Percentiles rank a stretch among this genome's conserved stretches.
Evolutionary conservation across 2,113 vertebrate species (phyloP).

Genomic region (Psittacus erithacus): DNA sequence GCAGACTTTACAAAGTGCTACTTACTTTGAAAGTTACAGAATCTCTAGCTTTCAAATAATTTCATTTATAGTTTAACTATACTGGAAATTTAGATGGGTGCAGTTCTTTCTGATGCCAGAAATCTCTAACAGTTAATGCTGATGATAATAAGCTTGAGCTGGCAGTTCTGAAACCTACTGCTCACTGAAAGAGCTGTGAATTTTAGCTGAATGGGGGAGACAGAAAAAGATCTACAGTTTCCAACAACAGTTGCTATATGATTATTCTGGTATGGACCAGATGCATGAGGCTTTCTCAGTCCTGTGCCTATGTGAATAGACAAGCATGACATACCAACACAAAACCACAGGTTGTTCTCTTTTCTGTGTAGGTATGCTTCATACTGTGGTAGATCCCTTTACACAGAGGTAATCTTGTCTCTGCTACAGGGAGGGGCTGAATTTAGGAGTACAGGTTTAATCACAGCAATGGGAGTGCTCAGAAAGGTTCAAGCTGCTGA

Average conservation of each 20-base stretch:
- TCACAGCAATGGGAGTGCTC: neutral
- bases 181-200: neutral
- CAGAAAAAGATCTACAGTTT: neutral
- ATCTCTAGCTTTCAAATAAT: neutral
- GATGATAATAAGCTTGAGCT: neutral
- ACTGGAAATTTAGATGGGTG: neutral
- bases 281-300: neutral
- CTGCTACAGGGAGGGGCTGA: neutral
- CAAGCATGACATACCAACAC: neutral
- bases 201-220: neutral
- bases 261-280: neutral
- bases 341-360: neutral
- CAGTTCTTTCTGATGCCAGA: neutral
- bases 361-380: fast-evolving
- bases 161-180: neutral
- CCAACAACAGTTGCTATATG: neutral
- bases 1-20: neutral
- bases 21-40: neutral
- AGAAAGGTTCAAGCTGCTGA: neutral
- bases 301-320: fast-evolving
- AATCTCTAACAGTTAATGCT: neutral
- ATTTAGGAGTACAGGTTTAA: neutral
- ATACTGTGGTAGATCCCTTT: neutral
- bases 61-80: neutral
- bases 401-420: fast-evolving